A percentile compares a stretch with the other conserved stretches of the same genome.
phyloP scores from a whole-genome alignment of 1,140 invertebrate species.

The Diorhabda carinulata region DNA sequence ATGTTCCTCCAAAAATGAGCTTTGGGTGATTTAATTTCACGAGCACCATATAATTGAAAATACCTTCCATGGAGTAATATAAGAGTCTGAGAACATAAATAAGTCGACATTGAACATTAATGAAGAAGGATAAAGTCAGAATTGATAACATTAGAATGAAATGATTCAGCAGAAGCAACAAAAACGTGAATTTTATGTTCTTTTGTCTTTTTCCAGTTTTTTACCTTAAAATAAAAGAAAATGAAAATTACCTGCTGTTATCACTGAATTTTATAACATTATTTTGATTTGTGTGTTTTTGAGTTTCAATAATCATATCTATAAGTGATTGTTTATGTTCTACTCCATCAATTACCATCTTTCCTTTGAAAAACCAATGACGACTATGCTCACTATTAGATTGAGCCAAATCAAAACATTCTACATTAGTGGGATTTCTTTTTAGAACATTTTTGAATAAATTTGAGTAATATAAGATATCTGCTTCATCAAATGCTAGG shows the following conservation, averaged over 20 bases:
- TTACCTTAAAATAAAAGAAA: no score
- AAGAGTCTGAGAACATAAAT: no score
- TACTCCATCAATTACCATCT: slow-evolving; percentile 79
- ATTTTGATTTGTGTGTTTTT: slow-evolving; percentile 80
- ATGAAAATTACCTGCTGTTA: slow-evolving; percentile 75
- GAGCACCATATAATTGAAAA: no score
- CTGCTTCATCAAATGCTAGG: slow-evolving; percentile 85
- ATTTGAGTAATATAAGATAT: slow-evolving; percentile 80
- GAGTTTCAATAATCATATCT: slow-evolving; percentile 89
- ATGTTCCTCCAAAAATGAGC: no score
- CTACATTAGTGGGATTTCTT: slow-evolving; percentile 94
- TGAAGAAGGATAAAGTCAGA: no score
- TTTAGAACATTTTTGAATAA: slow-evolving; percentile 77
- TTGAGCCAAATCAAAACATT: slow-evolving; percentile 98
- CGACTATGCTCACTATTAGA: slow-evolving; percentile 93
- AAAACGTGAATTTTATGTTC: no score
- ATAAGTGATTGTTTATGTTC: slow-evolving; percentile 79
- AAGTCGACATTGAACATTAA: no score
- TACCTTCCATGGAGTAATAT: no score
- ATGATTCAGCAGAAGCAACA: no score
- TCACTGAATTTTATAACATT: slow-evolving; percentile 98
- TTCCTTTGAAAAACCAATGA: slow-evolving; percentile 92
- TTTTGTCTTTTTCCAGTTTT: no score
- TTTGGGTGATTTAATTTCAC: no score
- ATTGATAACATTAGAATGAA: no score